Evolutionary conservation across 2,797 vertebrate species (phyloP), one percentile per base, ranked within the genome.

Genomic region (Zenarchopterus dispar): DNA sequence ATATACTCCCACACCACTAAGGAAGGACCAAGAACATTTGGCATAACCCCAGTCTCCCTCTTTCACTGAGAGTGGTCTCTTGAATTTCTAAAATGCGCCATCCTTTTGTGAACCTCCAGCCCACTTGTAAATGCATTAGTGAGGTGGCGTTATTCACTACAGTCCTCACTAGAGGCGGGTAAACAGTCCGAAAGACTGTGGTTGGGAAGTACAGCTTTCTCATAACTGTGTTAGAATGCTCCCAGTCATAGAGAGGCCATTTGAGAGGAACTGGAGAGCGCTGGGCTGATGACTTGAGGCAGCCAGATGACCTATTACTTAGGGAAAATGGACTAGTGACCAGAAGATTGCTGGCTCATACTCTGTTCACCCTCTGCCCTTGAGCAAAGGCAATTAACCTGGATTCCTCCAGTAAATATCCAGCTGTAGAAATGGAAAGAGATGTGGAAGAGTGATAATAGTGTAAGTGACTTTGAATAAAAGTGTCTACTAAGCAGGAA

Each of bases 371-470:
- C 84, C 84, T 75, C 81, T 88, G 86, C 87, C 88, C 85, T 90
- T 91, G 82, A 89, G 91, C 86, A 81, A 87, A 87, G 85, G 86
- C 87, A 90, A 90, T 92, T 90, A 91, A 91, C 90, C 89, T 88
- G 88, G 81, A 91, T 91, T 89, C 75, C 70, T 80, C 80, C 75
- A 75, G 90, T 91, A 91, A 92, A 91, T 88, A 91, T 80, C 84
- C 84, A 88, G 90, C 88, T 78, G 84, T 57, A 85, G 85, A 81
- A 90, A 78, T 60, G 47, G 49, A 76, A 75, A 81, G 69, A 84
- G 88, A 85, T 85, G 84, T 81, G 87, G 73, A 76, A 65, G 88
- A 82, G 84, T 78, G 85, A 89, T 89, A 87, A 91, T 77, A 47
- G 74, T 59, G 70, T 84, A 90, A 88, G 86, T 90, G 82, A 91